Base-by-base conservation (phyloP, 2,113 vertebrate genomes). In the Damaliscus lunatus region DNA sequence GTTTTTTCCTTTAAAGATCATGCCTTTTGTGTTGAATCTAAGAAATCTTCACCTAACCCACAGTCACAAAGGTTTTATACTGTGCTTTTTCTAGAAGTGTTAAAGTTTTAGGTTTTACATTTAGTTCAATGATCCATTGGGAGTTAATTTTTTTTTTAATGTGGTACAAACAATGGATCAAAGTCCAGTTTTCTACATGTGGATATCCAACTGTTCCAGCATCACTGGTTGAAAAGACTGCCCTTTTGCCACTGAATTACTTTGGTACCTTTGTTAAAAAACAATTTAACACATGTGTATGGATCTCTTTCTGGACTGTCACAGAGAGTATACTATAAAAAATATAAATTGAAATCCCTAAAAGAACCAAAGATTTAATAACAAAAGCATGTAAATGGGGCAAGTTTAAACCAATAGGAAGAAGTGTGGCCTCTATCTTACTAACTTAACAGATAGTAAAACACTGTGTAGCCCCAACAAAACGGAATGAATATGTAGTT, bases 141-240 rank as follows among this genome's bases (percentile, higher is more conserved):
- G 62, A 82, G 53, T 84, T 90, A 88, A 29, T 13, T 89, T 80
- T 94, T 96, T 92, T 96, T 96, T 77, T 40, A 96, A 95, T 81
- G 19, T 83, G 40, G 27, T 50, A 93, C n/a, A 83, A 87, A 40
- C n/a, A 46, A 52, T 14, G 21, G 81, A 77, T 95, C 60, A 59
- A 88, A 90, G 85, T 90, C 74, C 36, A 59, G 57, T 52, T 52
- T 81, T 95, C 78, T 40, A 5, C 17, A 87, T 46, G 21, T 91
- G 48, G 71, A 77, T n/a, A 87, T 53, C 80, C 43, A 84, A 27
- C 19, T 74, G 43, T 60, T 86, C 5, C 80, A 82, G 50, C 80
- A 53, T 11, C 50, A 53, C 7, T 74, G 95, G 82, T 48, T 62
- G 12, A 83, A 94, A 91, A 94, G 60, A 81, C 50, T 59, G 52